These are phyloP conservation scores for Myotis vivesi DNA, from an alignment of 2,797 vertebrate species.

Conservation along the genomic window DNA sequence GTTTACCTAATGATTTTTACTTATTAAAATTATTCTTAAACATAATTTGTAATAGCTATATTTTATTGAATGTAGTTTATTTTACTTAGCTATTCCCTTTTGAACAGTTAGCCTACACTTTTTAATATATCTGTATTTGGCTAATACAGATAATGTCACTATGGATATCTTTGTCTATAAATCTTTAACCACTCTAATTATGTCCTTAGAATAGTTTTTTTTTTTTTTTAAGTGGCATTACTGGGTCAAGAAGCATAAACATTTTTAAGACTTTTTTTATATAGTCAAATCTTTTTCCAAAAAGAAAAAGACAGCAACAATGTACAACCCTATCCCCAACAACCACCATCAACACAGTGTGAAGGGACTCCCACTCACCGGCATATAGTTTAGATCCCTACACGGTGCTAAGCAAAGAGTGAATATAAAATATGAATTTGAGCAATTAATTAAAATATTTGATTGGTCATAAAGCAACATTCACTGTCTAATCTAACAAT, in stretches of 20 bases:
- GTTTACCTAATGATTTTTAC: background rate
- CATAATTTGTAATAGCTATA: background rate
- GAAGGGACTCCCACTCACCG: background rate
- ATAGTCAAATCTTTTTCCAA: background rate
- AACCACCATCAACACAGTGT: background rate
- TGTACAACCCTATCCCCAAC: background rate
- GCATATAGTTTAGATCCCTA: background rate
- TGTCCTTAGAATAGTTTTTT: background rate
- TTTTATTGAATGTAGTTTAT: conserved; percentile 1
- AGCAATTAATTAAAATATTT: conserved; percentile 1
- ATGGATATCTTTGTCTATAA: background rate
- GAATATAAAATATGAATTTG: background rate
- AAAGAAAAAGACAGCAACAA: background rate
- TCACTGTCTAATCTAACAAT: background rate
- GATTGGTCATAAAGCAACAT: background rate
- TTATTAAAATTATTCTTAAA: background rate
- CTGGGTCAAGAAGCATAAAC: background rate
- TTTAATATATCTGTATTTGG: background rate
- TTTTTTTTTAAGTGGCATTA: conserved; percentile 21
- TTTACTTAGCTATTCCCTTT: conserved; percentile 6
- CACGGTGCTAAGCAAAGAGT: background rate
- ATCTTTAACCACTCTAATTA: background rate
- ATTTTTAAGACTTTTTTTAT: conserved; percentile 6
- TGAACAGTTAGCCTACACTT: background rate
- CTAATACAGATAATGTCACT: background rate